Conservation (phyloP, 2,888 invertebrate genomes). For the Saturnia japonica region DNA sequence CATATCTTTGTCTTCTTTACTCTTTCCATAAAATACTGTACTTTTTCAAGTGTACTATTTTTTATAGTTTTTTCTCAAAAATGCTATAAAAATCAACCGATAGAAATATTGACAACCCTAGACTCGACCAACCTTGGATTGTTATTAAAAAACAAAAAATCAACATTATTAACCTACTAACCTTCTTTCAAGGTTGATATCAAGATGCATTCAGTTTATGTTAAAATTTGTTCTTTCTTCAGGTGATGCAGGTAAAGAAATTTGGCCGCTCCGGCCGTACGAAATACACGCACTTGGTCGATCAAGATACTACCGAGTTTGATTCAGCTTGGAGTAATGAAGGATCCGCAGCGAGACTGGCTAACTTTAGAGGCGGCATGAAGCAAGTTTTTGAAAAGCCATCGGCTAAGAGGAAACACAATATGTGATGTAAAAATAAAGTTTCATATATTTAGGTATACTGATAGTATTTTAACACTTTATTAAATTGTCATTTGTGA, state of each 20-base stretch:
- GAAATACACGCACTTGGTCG: constrained; percentile 99
- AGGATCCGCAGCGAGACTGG: constrained; percentile 76
- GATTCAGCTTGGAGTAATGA: constrained; percentile 99
- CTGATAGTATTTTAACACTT: not conserved
- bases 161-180: no score
- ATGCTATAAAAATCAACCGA: no score
- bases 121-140: no score
- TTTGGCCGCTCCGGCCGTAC: constrained; percentile 99
- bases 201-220: not conserved
- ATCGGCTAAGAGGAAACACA: constrained; percentile 75
- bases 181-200: no score
- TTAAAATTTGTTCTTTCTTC: constrained; percentile 21
- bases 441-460: not conserved
- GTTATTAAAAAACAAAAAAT: no score
- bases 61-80: no score
- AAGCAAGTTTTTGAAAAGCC: constrained; percentile 96
- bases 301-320: constrained; percentile 99
- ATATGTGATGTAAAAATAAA: constrained; percentile 31
- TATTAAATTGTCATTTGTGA: not conserved
- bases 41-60: no score
- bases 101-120: no score
- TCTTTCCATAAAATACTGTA: no score
- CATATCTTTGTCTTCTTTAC: no score
- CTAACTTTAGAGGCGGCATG: constrained; percentile 94
- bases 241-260: constrained; percentile 99